These are phyloP conservation scores for Ceratosolen solmsi DNA, from an alignment of 1,140 invertebrate species.

Conservation along the genomic window DNA sequence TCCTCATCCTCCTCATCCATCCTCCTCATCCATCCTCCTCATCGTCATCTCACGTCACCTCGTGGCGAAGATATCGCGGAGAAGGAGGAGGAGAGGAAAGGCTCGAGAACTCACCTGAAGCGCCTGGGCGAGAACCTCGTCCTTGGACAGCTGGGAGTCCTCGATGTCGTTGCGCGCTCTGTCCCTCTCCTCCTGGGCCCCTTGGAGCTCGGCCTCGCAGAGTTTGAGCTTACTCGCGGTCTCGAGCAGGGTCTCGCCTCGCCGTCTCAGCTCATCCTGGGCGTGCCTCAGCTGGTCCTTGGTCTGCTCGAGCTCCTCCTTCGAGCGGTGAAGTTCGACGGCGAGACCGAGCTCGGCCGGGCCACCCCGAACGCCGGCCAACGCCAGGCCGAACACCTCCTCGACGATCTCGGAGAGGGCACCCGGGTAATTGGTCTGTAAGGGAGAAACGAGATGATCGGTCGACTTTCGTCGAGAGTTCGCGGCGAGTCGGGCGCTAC, in stretches of 20 bases:
- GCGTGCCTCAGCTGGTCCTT: slow-evolving; percentile 82
- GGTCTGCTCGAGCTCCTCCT: slow-evolving; percentile 85
- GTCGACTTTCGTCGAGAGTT: too few species aligned
- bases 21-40: too few species aligned
- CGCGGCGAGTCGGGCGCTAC: too few species aligned
- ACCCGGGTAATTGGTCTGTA: slow-evolving; percentile 59
- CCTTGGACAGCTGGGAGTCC: slow-evolving; percentile 80
- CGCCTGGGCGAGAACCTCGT: slow-evolving; percentile 87
- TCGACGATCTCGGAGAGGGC: slow-evolving; percentile 76
- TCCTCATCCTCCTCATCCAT: too few species aligned
- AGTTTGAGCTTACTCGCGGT: slow-evolving; percentile 86
- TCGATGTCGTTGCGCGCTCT: slow-evolving; percentile 81
- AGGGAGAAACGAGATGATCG: too few species aligned
- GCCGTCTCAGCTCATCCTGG: slow-evolving; percentile 85
- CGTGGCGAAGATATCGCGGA: too few species aligned
- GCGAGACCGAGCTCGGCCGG: slow-evolving; percentile 74
- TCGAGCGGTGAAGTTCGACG: slow-evolving; percentile 83
- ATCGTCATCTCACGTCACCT: too few species aligned
- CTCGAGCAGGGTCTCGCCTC: slow-evolving; percentile 85
- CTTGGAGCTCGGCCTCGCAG: slow-evolving; percentile 86
- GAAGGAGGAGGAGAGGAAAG: too few species aligned
- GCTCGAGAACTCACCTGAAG: slow-evolving; percentile 77
- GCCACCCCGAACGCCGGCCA: slow-evolving; percentile 76
- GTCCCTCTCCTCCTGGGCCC: slow-evolving; percentile 87
- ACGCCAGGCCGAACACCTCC: slow-evolving; percentile 80